These are phyloP conservation scores for Hyles euphorbiae DNA, from an alignment of 1,140 invertebrate genomes.

Conservation along the genomic window DNA sequence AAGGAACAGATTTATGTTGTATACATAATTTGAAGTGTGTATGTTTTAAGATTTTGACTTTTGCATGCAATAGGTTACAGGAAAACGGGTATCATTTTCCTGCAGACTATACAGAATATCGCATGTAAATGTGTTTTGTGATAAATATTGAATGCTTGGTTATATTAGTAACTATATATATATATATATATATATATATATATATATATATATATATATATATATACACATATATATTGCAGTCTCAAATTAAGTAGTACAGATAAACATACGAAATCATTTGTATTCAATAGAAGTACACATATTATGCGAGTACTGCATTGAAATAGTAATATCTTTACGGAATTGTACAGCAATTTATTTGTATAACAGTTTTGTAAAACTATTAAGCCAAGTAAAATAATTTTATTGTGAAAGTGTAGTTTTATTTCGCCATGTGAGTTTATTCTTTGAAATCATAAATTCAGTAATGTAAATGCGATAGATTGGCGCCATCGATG, in stretches of 20 bases:
- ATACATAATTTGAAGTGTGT: slow-evolving; percentile 7
- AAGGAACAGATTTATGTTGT: not conserved
- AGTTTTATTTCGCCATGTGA: slow-evolving; percentile 23
- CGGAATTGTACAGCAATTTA: slow-evolving; percentile 60
- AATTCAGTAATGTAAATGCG: no score
- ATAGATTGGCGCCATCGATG: no score
- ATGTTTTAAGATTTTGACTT: not conserved
- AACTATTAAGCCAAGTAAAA: slow-evolving; percentile 48
- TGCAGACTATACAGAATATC: no score
- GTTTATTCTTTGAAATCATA: no score
- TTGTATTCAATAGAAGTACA: not conserved
- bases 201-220: no score
- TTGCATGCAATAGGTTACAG: no score
- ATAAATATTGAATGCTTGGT: not conserved
- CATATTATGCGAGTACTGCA: slow-evolving; percentile 12
- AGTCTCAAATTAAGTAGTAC: slow-evolving; percentile 1
- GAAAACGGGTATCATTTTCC: no score
- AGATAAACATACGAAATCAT: no score
- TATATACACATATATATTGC: no score
- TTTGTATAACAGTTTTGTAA: slow-evolving; percentile 68
- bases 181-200: no score
- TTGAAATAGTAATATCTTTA: slow-evolving; percentile 37
- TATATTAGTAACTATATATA: not conserved
- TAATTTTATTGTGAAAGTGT: slow-evolving; percentile 39
- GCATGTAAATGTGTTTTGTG: no score